Evolutionary conservation across 2,797 vertebrate species (phyloP), one percentile per base, ranked within the genome.

Genomic region (Malurus leucopterus): DNA sequence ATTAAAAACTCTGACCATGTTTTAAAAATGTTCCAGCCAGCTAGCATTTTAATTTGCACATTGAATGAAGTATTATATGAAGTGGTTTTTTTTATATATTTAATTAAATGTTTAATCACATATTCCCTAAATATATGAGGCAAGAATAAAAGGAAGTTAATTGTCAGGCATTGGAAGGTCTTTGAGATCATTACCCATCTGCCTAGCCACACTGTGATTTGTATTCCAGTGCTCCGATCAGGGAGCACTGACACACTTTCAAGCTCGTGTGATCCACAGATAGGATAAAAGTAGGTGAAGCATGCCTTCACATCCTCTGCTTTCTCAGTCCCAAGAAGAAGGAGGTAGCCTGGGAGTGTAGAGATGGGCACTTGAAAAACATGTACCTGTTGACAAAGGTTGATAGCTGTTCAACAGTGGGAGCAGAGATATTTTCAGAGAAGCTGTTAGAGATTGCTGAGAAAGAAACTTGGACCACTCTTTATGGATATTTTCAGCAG

Each of bases 251-350:
- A 36, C 19, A 36, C 16, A n/a, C 82, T 92, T 87, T 34, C 29
- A 70, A 46, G 38, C 23, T 84, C 27, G 15, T 0, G 0, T 36
- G 14, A 15, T 61, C 20, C 16, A 30, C 32, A 50, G 16, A 24
- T 62, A 32, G 44, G 11, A 15, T 69, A 4, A 44, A 46, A 47
- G 44, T 17, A 11, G 10, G 23, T 78, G 36, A 44, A 75, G 19
- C 29, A 22, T 71, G 21, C 16, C 13, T 70, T 71, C 36, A 43
- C 24, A 50, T 22, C 8, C 24, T 43, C 23, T 51, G 11, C 32
- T 64, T 76, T 93, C 67, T 57, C 18, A 41, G 2, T 26, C 7
- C 21, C 13, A 36, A 19, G 36, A 46, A 53, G 41, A 68, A 64
- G 22, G 8, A 19, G 2, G 9, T 55, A 41, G 16, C n/a, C 21